Evolutionary conservation across 2,797 vertebrate genomes (phyloP), one percentile per base, ranked within the genome.

Genomic region (Psittacula echo): DNA sequence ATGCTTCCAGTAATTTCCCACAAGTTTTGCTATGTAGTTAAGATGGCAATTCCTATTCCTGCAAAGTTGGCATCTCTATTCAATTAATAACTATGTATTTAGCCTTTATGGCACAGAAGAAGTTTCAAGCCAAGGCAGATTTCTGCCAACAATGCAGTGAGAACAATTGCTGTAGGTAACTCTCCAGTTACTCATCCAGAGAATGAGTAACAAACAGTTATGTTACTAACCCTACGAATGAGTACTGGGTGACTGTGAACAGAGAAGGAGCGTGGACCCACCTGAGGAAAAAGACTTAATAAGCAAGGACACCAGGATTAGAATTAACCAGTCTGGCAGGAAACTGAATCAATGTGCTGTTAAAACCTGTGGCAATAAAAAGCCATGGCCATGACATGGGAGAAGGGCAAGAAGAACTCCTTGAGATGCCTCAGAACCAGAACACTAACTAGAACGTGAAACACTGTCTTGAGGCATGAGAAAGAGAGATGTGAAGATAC

Each of bases 311-410:
- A 74, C 5, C 20, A 26, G 72, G 64, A 13, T 62, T 51, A 47
- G 67, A 74, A 66, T 53, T 47, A 82, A 83, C 29, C 37, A 44
- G 68, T 51, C 39, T 47, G 47, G 24, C 47, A 62, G 60, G 68
- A 53, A 62, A 20, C 27, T 29, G 67, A 67, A 51, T 74, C 21
- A 39, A 73, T 10, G 34, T 0, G 4, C 56, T 78, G 47, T 30
- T 72, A 75, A 89, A 79, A 85, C 24, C 23, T 11, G 8, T 45
- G 50, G 62, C 56, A 78, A 66, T n/a, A 54, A 83, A 65, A 78
- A 45, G 9, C 11, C 81, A n/a, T 0, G 1, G 37, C 29, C n/a
- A 6, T 2, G 12, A 64, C 21, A 29, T 1, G 1, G 26, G 26
- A n/a, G 26, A 39, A 84, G 39, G 51, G 72, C 45, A 51, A 13